Percentiles rank a stretch among this genome's conserved stretches.
These are phyloP conservation scores for Coracias cyanogaster DNA, from an alignment of 2,797 vertebrate genomes.

Conservation along the genomic window DNA sequence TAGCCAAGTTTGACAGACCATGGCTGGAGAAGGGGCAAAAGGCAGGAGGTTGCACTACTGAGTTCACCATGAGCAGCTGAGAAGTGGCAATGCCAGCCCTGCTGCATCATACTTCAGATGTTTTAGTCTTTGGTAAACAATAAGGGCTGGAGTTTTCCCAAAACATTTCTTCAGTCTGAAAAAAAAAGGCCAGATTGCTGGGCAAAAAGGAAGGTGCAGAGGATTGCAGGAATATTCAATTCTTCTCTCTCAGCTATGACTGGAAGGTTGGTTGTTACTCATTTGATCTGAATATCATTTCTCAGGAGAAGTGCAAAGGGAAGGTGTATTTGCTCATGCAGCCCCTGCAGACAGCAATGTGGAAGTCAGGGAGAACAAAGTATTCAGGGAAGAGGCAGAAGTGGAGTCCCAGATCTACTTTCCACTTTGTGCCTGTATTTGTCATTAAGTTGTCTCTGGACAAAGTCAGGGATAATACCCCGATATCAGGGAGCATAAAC, in stretches of 20 bases:
- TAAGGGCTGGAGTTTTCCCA: not conserved
- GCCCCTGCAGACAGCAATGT: not conserved
- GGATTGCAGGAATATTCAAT: not conserved
- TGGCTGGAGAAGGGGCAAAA: not conserved
- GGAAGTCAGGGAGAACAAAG: not conserved
- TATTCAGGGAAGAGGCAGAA: not conserved
- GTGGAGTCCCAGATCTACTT: not conserved
- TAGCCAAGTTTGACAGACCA: not conserved
- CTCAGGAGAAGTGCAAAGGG: not conserved
- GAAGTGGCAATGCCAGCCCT: accelerated
- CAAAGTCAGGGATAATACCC: not conserved
- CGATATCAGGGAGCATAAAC: not conserved
- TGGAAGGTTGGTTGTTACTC: not conserved
- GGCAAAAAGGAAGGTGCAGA: not conserved
- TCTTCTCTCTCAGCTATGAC: not conserved
- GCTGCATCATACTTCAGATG: not conserved
- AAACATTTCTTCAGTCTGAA: not conserved
- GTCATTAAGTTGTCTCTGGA: not conserved
- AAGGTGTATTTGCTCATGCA: not conserved
- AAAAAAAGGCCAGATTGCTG: not conserved
- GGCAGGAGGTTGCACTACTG: not conserved
- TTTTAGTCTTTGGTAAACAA: not conserved
- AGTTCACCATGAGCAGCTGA: not conserved
- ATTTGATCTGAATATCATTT: not conserved
- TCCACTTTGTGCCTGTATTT: not conserved